A percentile compares a stretch with the other conserved stretches of the same genome.
These are phyloP conservation scores for Tupaia chinensis DNA, from an alignment of 2,113 vertebrate genomes.

Conservation along the genomic window DNA sequence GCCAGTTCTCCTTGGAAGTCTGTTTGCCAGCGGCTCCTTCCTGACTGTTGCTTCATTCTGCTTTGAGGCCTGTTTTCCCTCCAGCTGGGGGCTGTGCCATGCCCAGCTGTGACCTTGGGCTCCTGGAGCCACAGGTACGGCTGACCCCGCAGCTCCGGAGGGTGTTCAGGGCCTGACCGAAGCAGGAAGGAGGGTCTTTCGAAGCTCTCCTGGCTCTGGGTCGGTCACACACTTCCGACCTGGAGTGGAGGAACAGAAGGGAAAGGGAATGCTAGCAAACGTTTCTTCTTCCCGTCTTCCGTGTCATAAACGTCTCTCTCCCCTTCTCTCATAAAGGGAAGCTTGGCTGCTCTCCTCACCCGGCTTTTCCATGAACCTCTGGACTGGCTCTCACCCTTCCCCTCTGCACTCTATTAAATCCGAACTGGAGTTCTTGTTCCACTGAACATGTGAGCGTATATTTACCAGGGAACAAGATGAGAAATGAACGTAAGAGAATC, in stretches of 20 bases:
- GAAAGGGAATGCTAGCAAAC: not conserved
- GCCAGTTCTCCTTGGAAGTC: conserved; percentile 67
- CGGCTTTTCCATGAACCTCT: not conserved
- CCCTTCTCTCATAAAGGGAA: not conserved
- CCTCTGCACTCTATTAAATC: conserved; percentile 2
- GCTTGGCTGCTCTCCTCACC: not conserved
- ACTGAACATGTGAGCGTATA: not conserved
- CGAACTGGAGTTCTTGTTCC: not conserved
- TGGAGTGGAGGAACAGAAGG: not conserved
- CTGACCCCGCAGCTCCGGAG: no score
- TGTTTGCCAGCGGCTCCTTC: conserved; percentile 63
- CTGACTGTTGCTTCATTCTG: conserved; percentile 50
- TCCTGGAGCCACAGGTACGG: not conserved
- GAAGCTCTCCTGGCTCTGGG: not conserved
- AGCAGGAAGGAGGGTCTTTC: not conserved
- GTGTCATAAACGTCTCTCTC: no score
- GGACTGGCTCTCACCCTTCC: not conserved
- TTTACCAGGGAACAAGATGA: conserved; percentile 29
- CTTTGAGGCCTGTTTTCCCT: conserved; percentile 46
- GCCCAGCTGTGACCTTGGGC: conserved; percentile 48
- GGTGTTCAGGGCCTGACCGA: no score
- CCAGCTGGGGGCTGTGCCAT: not conserved
- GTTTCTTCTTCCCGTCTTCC: not conserved
- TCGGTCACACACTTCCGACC: not conserved
- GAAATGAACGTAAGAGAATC: not conserved